These are phyloP conservation scores for Parauchenoglanis punctatus DNA, from an alignment of 2,797 vertebrate genomes.

Conservation along the genomic window DNA sequence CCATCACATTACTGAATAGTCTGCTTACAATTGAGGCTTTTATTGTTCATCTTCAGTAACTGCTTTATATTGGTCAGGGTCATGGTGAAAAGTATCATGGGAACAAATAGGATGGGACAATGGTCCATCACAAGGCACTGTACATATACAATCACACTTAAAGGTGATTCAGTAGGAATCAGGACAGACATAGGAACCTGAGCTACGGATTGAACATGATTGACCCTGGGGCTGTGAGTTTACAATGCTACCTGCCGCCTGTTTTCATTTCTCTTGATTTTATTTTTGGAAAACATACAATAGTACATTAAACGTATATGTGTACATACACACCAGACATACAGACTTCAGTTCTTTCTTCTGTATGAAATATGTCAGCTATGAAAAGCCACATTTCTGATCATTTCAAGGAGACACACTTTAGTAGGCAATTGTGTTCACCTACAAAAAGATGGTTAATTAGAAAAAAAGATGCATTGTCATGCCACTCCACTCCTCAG, in stretches of 20 bases:
- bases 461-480: neutral
- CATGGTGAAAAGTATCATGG: neutral
- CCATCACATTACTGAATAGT: neutral
- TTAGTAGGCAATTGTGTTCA: neutral
- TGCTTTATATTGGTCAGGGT: neutral
- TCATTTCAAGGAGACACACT: neutral
- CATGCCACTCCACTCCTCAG: neutral
- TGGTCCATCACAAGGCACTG: neutral
- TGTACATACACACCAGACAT: neutral
- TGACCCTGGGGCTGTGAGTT: neutral
- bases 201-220: neutral
- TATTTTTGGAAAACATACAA: neutral
- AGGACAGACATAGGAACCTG: neutral
- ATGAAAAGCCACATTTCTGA: neutral
- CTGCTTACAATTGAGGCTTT: neutral
- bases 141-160: neutral
- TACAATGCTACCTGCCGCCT: neutral
- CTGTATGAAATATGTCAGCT: neutral
- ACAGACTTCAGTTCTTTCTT: neutral
- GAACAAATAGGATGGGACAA: neutral
- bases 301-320: neutral
- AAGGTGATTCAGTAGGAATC: neutral
- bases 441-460: neutral
- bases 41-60: neutral
- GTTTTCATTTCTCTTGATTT: neutral